Evolutionary conservation across 2,113 vertebrate species (phyloP), one percentile per base, ranked within the genome.

Genomic region (Centrocercus urophasianus): DNA sequence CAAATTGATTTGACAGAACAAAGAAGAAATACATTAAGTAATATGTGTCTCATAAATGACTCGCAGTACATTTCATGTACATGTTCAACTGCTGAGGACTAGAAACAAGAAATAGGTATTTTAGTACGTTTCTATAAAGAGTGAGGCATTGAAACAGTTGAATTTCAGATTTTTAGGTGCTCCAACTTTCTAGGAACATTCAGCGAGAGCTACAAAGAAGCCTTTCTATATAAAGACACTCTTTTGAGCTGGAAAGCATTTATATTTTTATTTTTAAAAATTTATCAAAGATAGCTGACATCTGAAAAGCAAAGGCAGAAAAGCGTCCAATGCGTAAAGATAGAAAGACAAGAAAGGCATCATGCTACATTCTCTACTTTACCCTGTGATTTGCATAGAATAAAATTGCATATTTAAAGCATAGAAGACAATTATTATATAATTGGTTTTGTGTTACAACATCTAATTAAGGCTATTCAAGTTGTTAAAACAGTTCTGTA

Each of bases 221-320:
- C 42, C 57, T 2, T 63, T 28, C 6, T 10, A 54, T 11, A 36
- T 18, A 61, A 0, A 40, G 24, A 30, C 17, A 30, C 14, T 60
- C 52, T 54, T 38, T 56, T 38, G 30, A 60, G 24, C 6, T 59
- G 10, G 24, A 90, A 90, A 67, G 13, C 50, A 60, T 1, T 7
- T 3, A 36, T 28, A 22, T 20, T 78, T 75, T 74, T 1, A 65
- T 72, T 4, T 10, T 38, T 28, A 52, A 78, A 90, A 36, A 6
- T 56, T 83, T 63, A 73, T 20, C 56, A 56, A 60, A 88, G 28
- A 75, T 32, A 90, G 56, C 2, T 57, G 40, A 61, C 50, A 86
- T 59, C 6, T 48, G 32, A 73, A 80, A 94, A 88, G 45, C 32
- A 38, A 66, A 81, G 77, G 20, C 38, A 88, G 16, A 9, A 88